Conservation (phyloP, 2,113 vertebrate species). For the Salvelinus namaycush region DNA sequence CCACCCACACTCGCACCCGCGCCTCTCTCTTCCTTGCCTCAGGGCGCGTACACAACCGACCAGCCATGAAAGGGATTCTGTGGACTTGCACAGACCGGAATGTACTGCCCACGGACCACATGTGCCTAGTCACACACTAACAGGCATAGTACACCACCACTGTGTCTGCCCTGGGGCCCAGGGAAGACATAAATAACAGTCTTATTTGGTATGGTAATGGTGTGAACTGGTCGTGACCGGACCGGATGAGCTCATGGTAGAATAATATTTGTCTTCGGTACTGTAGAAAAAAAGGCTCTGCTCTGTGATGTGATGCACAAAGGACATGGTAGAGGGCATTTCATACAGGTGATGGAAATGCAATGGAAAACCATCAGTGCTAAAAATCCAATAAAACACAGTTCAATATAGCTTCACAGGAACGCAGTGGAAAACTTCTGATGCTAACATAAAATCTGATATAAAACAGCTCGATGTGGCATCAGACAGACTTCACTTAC, state of each 20-base stretch:
- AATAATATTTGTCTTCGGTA: constrained; percentile 24
- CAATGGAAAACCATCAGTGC: neutral
- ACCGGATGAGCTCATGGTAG: constrained; percentile 56
- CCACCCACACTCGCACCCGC: neutral
- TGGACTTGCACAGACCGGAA: constrained; percentile 1
- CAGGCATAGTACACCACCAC: neutral
- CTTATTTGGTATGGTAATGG: neutral
- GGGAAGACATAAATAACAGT: neutral
- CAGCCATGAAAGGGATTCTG: constrained; percentile 56
- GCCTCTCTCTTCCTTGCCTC: constrained; percentile 1
- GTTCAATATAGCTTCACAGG: too few species aligned
- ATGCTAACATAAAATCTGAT: too few species aligned
- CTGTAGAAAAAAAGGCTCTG: neutral
- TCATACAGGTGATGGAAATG: neutral
- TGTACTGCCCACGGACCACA: neutral
- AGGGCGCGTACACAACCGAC: neutral
- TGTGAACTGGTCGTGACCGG: constrained; percentile 58
- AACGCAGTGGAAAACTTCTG: too few species aligned
- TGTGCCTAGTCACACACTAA: constrained; percentile 24
- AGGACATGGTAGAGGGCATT: constrained; percentile 27
- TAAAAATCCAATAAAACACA: too few species aligned
- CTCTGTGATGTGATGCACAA: neutral
- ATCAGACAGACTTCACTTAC: too few species aligned
- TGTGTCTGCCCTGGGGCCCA: neutral
- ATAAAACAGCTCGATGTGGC: too few species aligned